phyloP scores from a whole-genome alignment of 2,113 vertebrate genomes.

The Piprites chloris region DNA sequence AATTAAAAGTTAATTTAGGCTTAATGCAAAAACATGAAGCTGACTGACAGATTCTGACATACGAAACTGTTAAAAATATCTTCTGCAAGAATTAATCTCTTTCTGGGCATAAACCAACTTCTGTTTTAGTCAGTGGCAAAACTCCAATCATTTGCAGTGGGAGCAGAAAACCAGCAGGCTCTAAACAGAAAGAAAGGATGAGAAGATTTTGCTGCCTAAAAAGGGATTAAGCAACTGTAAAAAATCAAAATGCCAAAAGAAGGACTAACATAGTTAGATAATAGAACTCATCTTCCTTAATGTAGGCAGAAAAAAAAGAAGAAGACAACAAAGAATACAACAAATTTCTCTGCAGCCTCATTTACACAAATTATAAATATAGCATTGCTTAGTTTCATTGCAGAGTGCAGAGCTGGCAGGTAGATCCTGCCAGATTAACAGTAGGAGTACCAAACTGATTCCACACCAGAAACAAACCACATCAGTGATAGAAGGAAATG shows the following conservation, averaged over 20 bases:
- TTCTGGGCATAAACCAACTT: neutral
- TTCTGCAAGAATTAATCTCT: neutral
- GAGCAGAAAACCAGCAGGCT: neutral
- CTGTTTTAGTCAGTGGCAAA: neutral
- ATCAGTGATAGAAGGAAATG: neutral
- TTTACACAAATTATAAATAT: neutral
- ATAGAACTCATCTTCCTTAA: neutral
- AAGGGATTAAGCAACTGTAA: neutral
- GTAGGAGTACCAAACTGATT: neutral
- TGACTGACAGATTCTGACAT: neutral
- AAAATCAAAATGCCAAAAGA: neutral
- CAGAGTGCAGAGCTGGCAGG: neutral
- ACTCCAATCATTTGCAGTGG: neutral
- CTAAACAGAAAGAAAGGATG: neutral
- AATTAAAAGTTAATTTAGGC: neutral
- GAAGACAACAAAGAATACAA: neutral
- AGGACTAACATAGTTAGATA: neutral
- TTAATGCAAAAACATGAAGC: neutral
- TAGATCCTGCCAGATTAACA: neutral
- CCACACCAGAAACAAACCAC: neutral
- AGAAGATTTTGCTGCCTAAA: neutral
- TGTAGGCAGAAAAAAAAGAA: neutral
- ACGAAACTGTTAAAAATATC: neutral
- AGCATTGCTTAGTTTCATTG: neutral
- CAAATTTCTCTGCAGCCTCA: neutral